phyloP scores from a whole-genome alignment of 53 echinoderm and acorn worm species.

The Patiria pectinifera region DNA sequence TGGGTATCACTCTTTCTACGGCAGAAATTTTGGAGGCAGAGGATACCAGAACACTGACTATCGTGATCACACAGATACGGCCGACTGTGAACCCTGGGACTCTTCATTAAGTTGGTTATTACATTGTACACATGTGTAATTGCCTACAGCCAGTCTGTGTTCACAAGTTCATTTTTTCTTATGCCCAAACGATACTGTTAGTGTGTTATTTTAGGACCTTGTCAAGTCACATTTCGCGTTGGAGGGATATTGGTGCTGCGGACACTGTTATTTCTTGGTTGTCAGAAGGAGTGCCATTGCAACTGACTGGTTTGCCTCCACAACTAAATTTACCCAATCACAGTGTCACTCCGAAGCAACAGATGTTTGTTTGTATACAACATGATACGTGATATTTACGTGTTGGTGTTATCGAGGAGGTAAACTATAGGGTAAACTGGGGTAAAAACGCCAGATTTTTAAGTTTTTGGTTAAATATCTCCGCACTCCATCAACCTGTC shows the following conservation, averaged over 20 bases:
- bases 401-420: not conserved
- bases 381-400: not conserved
- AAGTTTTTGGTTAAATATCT: no score
- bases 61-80: not conserved
- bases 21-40: slow-evolving; percentile 11
- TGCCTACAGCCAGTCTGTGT: not conserved
- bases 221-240: slow-evolving; percentile 1
- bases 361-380: not conserved
- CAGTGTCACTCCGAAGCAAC: slow-evolving; percentile 16
- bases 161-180: not conserved
- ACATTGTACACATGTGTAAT: not conserved
- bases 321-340: not conserved
- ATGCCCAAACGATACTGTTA: not conserved
- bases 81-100: not conserved
- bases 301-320: not conserved
- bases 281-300: slow-evolving; percentile 5
- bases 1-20: not conserved
- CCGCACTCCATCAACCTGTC: no score
- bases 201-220: not conserved
- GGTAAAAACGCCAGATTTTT: not conserved
- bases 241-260: slow-evolving; percentile 10
- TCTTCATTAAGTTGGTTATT: not conserved
- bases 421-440: not conserved
- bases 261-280: slow-evolving; percentile 1
- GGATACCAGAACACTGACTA: not conserved